Evolutionary conservation across 1,140 invertebrate species (phyloP).

Genomic region (Heliconius nattereri): DNA sequence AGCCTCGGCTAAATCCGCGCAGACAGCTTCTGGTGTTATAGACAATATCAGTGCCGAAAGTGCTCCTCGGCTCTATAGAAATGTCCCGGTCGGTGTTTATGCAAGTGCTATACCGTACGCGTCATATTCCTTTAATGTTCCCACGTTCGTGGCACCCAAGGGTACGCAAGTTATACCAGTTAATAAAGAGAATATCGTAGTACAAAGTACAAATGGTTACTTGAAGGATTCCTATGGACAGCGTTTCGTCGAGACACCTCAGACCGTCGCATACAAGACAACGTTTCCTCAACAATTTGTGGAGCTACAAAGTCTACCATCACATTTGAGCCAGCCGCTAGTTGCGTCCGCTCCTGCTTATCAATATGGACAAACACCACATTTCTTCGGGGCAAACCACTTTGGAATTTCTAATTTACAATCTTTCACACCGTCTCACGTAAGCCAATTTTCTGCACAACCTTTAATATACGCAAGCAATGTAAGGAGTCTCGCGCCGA

Average conservation of each 20-base stretch:
- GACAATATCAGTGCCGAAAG: conserved; percentile 63
- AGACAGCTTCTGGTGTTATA: conserved; percentile 42
- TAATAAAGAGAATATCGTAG: conserved; percentile 48
- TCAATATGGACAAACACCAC: conserved; percentile 58
- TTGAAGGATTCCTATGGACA: conserved; percentile 74
- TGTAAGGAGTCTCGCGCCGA: conserved; percentile 41
- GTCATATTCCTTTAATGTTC: conserved; percentile 63
- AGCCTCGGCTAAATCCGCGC: conserved; percentile 42
- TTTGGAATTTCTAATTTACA: conserved; percentile 53
- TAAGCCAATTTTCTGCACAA: conserved; percentile 49
- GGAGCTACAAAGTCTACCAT: conserved; percentile 65
- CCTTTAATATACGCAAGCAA: conserved; percentile 49
- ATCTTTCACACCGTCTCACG: conserved; percentile 37
- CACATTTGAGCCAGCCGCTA: conserved; percentile 67
- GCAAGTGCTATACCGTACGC: conserved; percentile 65
- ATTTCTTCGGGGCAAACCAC: conserved; percentile 55
- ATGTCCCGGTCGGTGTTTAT: conserved; percentile 61
- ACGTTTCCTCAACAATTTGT: conserved; percentile 69
- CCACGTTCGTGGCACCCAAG: conserved; percentile 48
- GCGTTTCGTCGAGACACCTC: conserved; percentile 54
- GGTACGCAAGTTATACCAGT: conserved; percentile 54
- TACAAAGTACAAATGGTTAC: conserved; percentile 57
- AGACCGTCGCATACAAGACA: conserved; percentile 55
- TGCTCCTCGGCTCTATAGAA: conserved; percentile 62
- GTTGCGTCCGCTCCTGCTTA: conserved; percentile 51